Evolutionary conservation across 2,888 invertebrate genomes (phyloP).

Genomic region (Phyto melanocephala): DNA sequence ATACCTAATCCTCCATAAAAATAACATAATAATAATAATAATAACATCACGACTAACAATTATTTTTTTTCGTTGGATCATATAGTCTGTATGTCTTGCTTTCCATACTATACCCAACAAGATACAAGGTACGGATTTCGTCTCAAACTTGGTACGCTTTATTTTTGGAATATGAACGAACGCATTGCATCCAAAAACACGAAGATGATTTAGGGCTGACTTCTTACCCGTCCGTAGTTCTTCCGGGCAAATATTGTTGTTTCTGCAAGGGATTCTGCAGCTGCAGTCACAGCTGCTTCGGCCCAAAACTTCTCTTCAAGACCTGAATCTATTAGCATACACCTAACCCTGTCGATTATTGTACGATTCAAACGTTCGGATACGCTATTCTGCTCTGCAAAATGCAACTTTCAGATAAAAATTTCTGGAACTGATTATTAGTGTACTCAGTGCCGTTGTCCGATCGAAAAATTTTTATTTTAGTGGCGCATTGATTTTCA

Average conservation of each 20-base stretch:
- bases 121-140: conserved; percentile 61
- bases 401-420: too few species aligned
- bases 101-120: conserved; percentile 56
- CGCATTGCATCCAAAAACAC: too few species aligned
- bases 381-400: conserved; percentile 37
- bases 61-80: conserved; percentile 43
- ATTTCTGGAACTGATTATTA: background rate
- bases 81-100: too few species aligned
- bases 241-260: conserved; percentile 50
- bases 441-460: conserved; percentile 63
- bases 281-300: conserved; percentile 56
- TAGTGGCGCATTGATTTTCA: too few species aligned
- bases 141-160: conserved; percentile 58
- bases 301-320: too few species aligned
- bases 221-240: conserved; percentile 56
- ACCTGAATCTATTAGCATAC: too few species aligned
- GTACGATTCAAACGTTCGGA: conserved; percentile 65
- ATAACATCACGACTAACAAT: conserved; percentile 53
- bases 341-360: conserved; percentile 61
- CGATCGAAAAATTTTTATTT: too few species aligned
- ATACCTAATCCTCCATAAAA: conserved; percentile 58
- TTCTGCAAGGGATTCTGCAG: conserved; percentile 62
- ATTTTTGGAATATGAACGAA: too few species aligned
- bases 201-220: too few species aligned
- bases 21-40: too few species aligned